Conservation (phyloP, 1,140 invertebrate genomes). For the Mycetomoellerius zeteki region DNA sequence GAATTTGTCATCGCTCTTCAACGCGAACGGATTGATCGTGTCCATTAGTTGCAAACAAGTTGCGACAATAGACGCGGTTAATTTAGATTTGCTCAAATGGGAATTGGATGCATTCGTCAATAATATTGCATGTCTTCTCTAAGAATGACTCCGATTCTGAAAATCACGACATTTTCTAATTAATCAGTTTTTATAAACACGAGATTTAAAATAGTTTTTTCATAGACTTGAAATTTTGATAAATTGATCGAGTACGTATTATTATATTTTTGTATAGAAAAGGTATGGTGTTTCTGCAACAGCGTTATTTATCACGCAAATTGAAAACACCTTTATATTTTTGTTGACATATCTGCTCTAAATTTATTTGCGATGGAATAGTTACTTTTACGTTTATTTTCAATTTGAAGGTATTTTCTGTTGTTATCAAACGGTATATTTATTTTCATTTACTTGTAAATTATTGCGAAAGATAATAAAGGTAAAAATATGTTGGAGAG, state of each 20-base stretch:
- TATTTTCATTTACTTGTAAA: slow-evolving; percentile 9
- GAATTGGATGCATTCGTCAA: not conserved
- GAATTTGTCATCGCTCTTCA: not conserved
- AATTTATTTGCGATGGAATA: not conserved
- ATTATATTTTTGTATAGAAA: no score
- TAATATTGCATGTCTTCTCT: not conserved
- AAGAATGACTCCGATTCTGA: not conserved
- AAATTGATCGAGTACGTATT: not conserved
- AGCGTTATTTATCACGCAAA: no score
- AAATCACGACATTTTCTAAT: not conserved
- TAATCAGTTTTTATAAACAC: not conserved
- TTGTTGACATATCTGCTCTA: no score
- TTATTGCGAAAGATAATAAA: not conserved
- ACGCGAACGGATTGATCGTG: not conserved
- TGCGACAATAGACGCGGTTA: not conserved
- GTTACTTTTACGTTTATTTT: not conserved
- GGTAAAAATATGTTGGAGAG: not conserved
- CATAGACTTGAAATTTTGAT: slow-evolving; percentile 4
- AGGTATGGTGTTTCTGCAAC: no score
- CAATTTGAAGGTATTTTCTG: not conserved
- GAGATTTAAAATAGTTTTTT: not conserved
- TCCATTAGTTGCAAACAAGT: not conserved
- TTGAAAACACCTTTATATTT: no score
- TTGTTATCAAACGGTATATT: not conserved
- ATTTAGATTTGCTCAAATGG: not conserved